Evolutionary conservation across 2,113 vertebrate genomes (phyloP), one percentile per base, ranked within the genome.

Genomic region (Carettochelys insculpta): DNA sequence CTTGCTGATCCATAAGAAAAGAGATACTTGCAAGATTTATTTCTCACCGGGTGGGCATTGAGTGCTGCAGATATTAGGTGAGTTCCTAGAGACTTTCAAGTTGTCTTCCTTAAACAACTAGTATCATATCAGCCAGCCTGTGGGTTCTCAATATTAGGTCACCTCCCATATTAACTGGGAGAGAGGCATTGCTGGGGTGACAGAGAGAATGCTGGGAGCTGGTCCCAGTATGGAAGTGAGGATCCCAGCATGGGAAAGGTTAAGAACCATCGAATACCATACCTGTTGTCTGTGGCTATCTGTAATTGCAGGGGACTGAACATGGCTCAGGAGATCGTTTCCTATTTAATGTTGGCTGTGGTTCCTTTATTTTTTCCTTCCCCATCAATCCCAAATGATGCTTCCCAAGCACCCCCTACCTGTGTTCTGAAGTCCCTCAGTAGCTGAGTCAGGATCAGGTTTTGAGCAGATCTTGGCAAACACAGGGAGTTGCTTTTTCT

Each of bases 381-480:
- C 3, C 27, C 48, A 0, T 50, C 24, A 3, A 80, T 87, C 71
- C 8, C 12, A 8, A 20, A 9, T 38, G 14, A 8, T 27, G 27
- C 73, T 85, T 43, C 52, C 34, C 56, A 27, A 27, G 31, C 3
- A 1, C 50, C 79, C 58, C 92, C 80, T 93, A 97, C 97, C 96
- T 92, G 96, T 56, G 19, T 80, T 80, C 52, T 71, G 94, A 61
- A 90, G 79, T 20, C 86, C 90, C 48, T 95, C 95, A 45, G 83
- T 0, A 5, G 47, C 4, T 0, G 85, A 5, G 4, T 95, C n/a
- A 0, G 53, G 25, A 38, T 94, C 31, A 0, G 68, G 52, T 84
- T 95, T 96, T 90, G 95, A 94, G 81, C 92, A 95, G 61, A 94
- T 94, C 88, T 96, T 95, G 51, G 96, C 90, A 91, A 95, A 95